Percentiles rank a stretch among this genome's conserved stretches.
phyloP scores from a whole-genome alignment of 2,888 invertebrate species.

The Blomia tropicalis region DNA sequence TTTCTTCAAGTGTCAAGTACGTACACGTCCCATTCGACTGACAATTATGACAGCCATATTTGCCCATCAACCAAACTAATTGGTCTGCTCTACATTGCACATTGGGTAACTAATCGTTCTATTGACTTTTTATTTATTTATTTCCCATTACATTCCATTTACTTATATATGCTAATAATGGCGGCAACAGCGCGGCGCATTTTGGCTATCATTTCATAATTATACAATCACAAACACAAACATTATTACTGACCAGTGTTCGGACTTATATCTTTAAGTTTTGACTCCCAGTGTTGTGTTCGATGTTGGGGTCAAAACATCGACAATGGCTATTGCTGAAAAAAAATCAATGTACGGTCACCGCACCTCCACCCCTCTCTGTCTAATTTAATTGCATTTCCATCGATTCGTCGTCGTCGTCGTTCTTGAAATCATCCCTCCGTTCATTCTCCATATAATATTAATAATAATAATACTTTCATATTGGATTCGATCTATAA shows the following conservation, averaged over 20 bases:
- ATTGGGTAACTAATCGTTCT: not conserved
- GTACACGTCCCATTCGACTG: not conserved
- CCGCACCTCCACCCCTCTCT: no score
- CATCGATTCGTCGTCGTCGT: no score
- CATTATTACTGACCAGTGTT: no score
- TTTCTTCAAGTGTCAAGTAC: no score
- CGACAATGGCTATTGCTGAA: no score
- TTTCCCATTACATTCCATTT: not conserved
- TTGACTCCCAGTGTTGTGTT: no score
- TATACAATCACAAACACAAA: not conserved
- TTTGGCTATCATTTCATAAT: not conserved
- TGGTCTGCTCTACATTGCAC: constrained; percentile 4
- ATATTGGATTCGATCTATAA: not conserved
- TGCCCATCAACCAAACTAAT: not conserved
- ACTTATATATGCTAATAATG: not conserved
- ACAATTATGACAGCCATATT: constrained; percentile 5
- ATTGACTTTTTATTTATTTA: not conserved
- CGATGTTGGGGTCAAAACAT: no score
- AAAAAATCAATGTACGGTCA: no score
- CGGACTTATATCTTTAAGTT: no score
- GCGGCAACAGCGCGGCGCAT: not conserved
- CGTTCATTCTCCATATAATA: no score
- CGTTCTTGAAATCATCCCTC: no score
- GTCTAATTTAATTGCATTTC: no score
- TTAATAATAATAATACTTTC: not conserved